These are phyloP conservation scores for Idaea straminata DNA, from an alignment of 2,888 invertebrate genomes.

Conservation along the genomic window DNA sequence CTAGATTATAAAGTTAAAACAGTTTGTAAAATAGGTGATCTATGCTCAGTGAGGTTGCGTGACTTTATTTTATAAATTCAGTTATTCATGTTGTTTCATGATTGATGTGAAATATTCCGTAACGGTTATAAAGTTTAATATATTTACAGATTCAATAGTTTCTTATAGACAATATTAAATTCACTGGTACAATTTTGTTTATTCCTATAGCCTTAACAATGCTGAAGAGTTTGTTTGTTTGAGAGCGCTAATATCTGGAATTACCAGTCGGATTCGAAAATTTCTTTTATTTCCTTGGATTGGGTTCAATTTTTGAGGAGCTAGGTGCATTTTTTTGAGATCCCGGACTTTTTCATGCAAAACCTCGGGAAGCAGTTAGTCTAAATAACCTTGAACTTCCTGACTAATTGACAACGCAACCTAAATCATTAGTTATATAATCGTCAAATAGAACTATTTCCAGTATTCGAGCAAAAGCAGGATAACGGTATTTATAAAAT, in stretches of 20 bases:
- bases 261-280: too few species aligned
- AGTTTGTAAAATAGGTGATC: conserved; percentile 4
- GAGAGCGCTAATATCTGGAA: too few species aligned
- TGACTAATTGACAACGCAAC: neutral
- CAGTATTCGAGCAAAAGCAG: neutral
- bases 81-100: neutral
- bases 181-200: too few species aligned
- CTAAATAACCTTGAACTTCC: too few species aligned
- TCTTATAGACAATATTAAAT: neutral
- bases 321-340: too few species aligned
- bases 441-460: neutral
- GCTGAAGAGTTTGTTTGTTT: too few species aligned
- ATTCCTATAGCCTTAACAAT: too few species aligned
- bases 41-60: neutral
- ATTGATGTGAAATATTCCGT: neutral
- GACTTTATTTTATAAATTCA: neutral
- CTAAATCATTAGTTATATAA: neutral
- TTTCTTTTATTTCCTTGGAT: too few species aligned
- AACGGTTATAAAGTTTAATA: neutral
- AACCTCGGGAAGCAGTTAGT: too few species aligned
- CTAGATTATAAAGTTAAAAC: conserved; percentile 8
- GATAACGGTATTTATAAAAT: neutral
- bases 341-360: too few species aligned
- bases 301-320: too few species aligned
- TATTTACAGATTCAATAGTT: neutral